Evolutionary conservation across 2,797 vertebrate genomes (phyloP), one percentile per base, ranked within the genome.

Genomic region (Leucoraja ocellata): DNA sequence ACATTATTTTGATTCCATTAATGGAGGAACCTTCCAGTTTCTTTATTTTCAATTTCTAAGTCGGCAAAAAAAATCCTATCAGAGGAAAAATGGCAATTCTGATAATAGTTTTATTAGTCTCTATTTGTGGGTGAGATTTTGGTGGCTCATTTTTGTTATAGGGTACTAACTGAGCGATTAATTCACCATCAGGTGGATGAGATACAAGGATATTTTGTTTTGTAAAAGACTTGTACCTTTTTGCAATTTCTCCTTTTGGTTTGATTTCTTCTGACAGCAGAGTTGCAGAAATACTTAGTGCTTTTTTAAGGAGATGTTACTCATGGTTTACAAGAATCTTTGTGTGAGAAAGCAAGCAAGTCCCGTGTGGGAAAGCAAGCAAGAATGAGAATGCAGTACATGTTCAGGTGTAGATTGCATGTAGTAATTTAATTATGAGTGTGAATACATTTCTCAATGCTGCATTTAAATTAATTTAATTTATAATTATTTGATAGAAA

Each of bases 401-500:
- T 88, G 61, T 88, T 21, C 0, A 8, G 7, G 14, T 68, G n/a
- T 21, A 16, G 63, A 32, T 63, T 36, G 8, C 63, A 16, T 58
- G 58, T 14, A 0, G 18, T 28, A 18, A 88, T 63, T 84, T 58
- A 84, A 61, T 61, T 88, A 10, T 32, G 5, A 65, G 11, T n/a
- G 0, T 61, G 16, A 65, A 7, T 88, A 63, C 25, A n/a, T 32
- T 88, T 88, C 63, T 21, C 16, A 32, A 18, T n/a, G 32, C n/a
- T 9, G 14, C 16, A 88, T n/a, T 36, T 36, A 65, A n/a, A 68
- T 68, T 14, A 86, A 46, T 46, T 86, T 86, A n/a, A 28, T 88
- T n/a, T 36, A 0, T 23, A 36, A 88, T 96, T 93, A 94, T 93
- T 94, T 95, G 94, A 93, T 96, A 99, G 99, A 99, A 96, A 99